Base-by-base conservation (phyloP, 1,140 invertebrate genomes). In the Orchestia grillus region DNA sequence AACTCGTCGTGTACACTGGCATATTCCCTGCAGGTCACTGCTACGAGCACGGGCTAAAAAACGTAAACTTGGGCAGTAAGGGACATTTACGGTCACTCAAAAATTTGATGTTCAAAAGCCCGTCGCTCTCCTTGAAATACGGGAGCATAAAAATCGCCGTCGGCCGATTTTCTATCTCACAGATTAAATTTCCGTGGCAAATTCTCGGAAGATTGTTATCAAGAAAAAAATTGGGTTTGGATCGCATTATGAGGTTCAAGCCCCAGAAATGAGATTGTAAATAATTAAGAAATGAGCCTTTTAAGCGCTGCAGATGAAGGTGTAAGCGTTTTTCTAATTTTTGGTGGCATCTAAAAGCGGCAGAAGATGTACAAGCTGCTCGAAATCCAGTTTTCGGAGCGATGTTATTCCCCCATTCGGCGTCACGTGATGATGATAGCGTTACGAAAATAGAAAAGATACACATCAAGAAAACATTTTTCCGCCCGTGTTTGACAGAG, bases 61-160 rank as follows among this genome's bases (percentile, higher is more conserved):
- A 42, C 88, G 43, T 90, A 90, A 90, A 90, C n/a, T 43, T 15
- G 28, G 23, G 8, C 28, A 44, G 11, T 43, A 90, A 11, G 43
- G 23, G 28, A 36, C 88, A 11, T 28, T 90, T 90, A 90, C 41
- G 88, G 43, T 90, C 88, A 15, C 88, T 90, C 88, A 44, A 90
- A 90, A 90, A 42, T 28, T 90, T 44, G 88, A 90, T 90, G 43
- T 90, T 90, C 88, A 90, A 90, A 87, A 90, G 11, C 43, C 43
- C 88, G 28, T 44, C n/a, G 43, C 28, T 42, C 41, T 41, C 15
- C 41, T 8, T 41, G 43, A 28, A 90, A 90, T 44, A 90, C 42
- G 88, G 43, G 41, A 90, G n/a, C 88, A 44, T 90, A 90, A 90
- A 90, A 44, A 90, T 42, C n/a, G 41, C 88, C 43, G 41, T 42